Conservation (phyloP, 2,888 invertebrate species). For the Eugnorisma glareosa region DNA sequence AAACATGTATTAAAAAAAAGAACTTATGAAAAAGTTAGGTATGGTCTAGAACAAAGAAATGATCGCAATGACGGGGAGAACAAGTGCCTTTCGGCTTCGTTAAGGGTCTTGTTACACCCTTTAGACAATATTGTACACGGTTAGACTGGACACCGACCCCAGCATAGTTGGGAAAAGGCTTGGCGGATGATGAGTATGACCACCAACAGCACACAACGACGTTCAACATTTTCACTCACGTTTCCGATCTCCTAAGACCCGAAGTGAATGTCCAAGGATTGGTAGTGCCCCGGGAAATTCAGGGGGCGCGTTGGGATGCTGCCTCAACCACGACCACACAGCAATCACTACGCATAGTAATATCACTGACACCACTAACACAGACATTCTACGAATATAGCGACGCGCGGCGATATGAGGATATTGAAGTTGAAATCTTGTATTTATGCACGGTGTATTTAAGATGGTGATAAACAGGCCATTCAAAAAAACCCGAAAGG, state of each 20-base stretch:
- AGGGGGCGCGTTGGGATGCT: not conserved
- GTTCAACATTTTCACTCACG: conserved; percentile 20
- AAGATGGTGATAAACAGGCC: not conserved
- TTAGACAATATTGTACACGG: too few species aligned
- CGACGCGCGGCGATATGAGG: not conserved
- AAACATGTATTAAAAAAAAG: too few species aligned
- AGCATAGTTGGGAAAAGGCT: too few species aligned
- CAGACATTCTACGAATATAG: not conserved
- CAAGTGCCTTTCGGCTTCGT: too few species aligned
- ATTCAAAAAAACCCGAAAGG: too few species aligned
- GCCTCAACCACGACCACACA: conserved; percentile 6
- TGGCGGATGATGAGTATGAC: not conserved
- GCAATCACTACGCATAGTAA: not conserved
- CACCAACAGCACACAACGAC: not conserved
- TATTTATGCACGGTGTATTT: not conserved
- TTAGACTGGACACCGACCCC: too few species aligned
- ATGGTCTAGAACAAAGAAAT: too few species aligned
- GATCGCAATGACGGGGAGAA: too few species aligned
- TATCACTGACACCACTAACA: not conserved
- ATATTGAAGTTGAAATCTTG: not conserved
- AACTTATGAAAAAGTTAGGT: too few species aligned
- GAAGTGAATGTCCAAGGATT: conserved; percentile 32
- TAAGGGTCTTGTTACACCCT: too few species aligned
- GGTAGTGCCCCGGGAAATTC: conserved; percentile 25
- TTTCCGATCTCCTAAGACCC: conserved; percentile 14